phyloP scores from a whole-genome alignment of 2,113 vertebrate species.

The Varanus salvator region DNA sequence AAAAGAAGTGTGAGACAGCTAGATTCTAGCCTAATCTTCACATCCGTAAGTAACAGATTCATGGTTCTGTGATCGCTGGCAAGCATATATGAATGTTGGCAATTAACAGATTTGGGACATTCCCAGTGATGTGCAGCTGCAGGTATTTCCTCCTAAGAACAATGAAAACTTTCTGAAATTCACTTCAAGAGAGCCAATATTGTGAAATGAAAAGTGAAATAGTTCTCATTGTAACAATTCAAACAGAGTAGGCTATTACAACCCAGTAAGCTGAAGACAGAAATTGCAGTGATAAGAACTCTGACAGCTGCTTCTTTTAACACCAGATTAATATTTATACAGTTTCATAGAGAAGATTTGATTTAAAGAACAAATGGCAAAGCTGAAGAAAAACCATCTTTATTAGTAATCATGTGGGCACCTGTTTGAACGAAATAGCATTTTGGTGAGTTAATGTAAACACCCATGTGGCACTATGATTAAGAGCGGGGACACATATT shows the following conservation, averaged over 20 bases:
- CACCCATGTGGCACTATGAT: not conserved
- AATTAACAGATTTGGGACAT: not conserved
- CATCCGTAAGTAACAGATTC: too few species aligned
- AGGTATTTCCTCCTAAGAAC: not conserved
- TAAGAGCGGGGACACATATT: not conserved
- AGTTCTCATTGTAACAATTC: slow-evolving; percentile 17
- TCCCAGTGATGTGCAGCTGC: not conserved
- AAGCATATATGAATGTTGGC: not conserved
- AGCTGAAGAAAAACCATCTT: not conserved
- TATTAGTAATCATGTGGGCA: not conserved
- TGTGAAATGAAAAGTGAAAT: slow-evolving; percentile 35
- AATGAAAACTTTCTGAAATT: slow-evolving; percentile 37
- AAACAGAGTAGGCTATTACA: slow-evolving; percentile 20
- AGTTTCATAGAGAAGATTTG: not conserved
- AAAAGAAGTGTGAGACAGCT: too few species aligned
- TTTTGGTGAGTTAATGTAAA: not conserved
- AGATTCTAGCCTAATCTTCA: too few species aligned
- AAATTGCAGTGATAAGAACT: slow-evolving; percentile 36
- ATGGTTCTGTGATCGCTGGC: not conserved
- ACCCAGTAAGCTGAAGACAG: slow-evolving; percentile 20
- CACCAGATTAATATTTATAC: slow-evolving; percentile 18
- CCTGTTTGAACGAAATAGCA: not conserved
- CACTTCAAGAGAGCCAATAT: slow-evolving; percentile 26
- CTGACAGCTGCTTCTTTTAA: not conserved
- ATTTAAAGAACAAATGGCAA: not conserved